Conservation (phyloP, 2,888 invertebrate genomes). For the Hermaeophaga mercurialis region DNA sequence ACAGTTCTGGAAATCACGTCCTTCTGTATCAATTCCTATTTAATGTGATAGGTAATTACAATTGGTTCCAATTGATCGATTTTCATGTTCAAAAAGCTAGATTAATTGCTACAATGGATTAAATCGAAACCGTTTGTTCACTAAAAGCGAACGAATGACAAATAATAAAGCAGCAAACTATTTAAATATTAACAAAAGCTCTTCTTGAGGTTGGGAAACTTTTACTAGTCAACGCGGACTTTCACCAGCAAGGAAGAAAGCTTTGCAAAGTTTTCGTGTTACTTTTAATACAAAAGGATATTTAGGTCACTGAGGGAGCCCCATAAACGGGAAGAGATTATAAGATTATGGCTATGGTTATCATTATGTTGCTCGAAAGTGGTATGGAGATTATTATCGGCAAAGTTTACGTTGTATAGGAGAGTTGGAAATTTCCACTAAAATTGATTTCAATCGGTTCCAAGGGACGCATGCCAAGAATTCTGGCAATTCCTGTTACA, state of each 20-base stretch:
- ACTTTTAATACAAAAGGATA: slow-evolving; percentile 33
- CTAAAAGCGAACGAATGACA: too few relatives aligned
- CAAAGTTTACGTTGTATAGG: slow-evolving; percentile 12
- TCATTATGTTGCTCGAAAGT: slow-evolving; percentile 23
- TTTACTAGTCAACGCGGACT: slow-evolving; percentile 28
- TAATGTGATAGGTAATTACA: too few relatives aligned
- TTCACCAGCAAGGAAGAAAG: slow-evolving; percentile 22
- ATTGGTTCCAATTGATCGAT: too few relatives aligned
- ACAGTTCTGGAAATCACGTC: too few relatives aligned
- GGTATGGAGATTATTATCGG: slow-evolving; percentile 16
- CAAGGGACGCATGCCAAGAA: too few relatives aligned
- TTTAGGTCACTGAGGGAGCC: slow-evolving; percentile 27
- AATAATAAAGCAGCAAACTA: slow-evolving; percentile 30
- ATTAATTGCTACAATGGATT: too few relatives aligned
- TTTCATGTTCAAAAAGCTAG: too few relatives aligned
- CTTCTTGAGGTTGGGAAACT: slow-evolving; percentile 30
- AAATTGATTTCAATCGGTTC: slow-evolving; percentile 15
- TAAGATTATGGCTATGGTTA: slow-evolving; percentile 27
- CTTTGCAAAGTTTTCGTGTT: slow-evolving; percentile 29
- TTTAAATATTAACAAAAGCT: slow-evolving; percentile 35
- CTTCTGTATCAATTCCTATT: too few relatives aligned
- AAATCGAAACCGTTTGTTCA: too few relatives aligned
- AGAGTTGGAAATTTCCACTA: slow-evolving; percentile 7
- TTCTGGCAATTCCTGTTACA: too few relatives aligned
- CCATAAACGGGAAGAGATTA: slow-evolving; percentile 23